These are phyloP conservation scores for Leptogaster cylindrica DNA, from an alignment of 2,888 invertebrate genomes.

Conservation along the genomic window DNA sequence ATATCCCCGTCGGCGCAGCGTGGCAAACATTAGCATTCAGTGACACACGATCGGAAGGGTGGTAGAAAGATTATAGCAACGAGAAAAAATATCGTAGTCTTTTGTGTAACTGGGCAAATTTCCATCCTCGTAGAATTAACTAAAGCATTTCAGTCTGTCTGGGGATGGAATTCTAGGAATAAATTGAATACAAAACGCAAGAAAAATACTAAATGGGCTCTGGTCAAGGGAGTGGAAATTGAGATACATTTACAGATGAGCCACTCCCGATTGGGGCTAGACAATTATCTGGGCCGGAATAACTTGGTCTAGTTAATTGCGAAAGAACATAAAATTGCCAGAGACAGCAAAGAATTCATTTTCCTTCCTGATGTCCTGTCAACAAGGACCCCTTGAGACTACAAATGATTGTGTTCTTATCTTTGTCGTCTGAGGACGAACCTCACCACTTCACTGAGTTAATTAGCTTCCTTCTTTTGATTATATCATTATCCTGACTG, in stretches of 20 bases:
- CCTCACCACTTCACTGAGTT: conserved; percentile 15
- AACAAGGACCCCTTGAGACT: neutral
- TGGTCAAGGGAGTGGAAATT: neutral
- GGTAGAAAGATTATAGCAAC: too few relatives aligned
- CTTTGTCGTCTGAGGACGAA: too few relatives aligned
- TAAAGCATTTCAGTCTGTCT: neutral
- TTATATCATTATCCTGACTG: conserved; percentile 13
- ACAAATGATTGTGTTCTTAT: too few relatives aligned
- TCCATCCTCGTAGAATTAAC: neutral
- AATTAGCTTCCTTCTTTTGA: conserved; percentile 18
- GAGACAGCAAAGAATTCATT: neutral
- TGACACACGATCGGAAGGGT: conserved; percentile 22
- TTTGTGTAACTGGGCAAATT: conserved; percentile 22
- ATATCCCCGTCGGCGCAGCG: conserved; percentile 2
- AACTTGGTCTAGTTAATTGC: neutral
- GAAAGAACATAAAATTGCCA: conserved; percentile 14
- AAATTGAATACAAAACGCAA: neutral
- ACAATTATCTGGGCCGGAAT: neutral
- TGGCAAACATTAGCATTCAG: neutral
- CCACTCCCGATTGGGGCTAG: neutral
- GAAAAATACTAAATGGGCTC: neutral
- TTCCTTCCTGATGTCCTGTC: neutral
- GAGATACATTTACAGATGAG: neutral
- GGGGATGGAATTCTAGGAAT: neutral
- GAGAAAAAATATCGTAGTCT: neutral